phyloP scores from a whole-genome alignment of 2,888 invertebrate species.

The Branchipolynoe longqiensis region DNA sequence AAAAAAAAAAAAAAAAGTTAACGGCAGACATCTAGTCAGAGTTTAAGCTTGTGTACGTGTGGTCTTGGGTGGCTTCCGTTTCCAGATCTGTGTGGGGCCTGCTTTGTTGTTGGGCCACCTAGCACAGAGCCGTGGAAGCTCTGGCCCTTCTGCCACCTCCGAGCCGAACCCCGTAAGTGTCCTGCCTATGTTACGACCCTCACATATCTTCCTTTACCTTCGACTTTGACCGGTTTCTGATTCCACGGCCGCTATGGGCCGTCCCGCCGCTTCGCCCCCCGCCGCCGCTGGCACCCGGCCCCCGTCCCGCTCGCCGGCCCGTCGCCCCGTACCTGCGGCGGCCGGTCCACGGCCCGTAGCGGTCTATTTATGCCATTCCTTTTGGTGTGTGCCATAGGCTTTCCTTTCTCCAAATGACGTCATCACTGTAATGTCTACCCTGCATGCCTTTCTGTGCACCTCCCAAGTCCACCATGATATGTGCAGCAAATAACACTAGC shows the following conservation, averaged over 20 bases:
- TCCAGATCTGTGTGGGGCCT: conserved; percentile 60
- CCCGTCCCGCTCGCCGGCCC: too few species aligned
- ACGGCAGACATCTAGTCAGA: conserved; percentile 23
- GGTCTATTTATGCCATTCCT: conserved; percentile 45
- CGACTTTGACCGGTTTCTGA: conserved; percentile 23
- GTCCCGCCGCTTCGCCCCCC: too few species aligned
- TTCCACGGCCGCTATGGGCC: too few species aligned
- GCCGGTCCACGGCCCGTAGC: too few species aligned
- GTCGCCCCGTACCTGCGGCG: too few species aligned
- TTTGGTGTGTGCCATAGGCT: conserved; percentile 16
- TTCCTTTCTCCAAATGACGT: conserved; percentile 33
- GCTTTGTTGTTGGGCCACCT: conserved; percentile 54
- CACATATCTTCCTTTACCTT: conserved; percentile 52
- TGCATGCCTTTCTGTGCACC: conserved; percentile 41
- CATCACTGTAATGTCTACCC: conserved; percentile 20
- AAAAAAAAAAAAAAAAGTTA: conserved; percentile 31
- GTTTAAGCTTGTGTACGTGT: conserved; percentile 55
- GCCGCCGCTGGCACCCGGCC: too few species aligned
- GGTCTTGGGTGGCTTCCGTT: conserved; percentile 59
- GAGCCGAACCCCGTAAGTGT: conserved; percentile 60
- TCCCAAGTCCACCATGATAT: conserved; percentile 29
- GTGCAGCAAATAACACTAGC: too few species aligned
- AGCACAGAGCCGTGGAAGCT: conserved; percentile 60
- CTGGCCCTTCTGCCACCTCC: conserved; percentile 60
- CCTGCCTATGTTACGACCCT: conserved; percentile 52